These are phyloP conservation scores for Steinernema carpocapsae DNA, from an alignment of 2,888 invertebrate species.

Conservation along the genomic window DNA sequence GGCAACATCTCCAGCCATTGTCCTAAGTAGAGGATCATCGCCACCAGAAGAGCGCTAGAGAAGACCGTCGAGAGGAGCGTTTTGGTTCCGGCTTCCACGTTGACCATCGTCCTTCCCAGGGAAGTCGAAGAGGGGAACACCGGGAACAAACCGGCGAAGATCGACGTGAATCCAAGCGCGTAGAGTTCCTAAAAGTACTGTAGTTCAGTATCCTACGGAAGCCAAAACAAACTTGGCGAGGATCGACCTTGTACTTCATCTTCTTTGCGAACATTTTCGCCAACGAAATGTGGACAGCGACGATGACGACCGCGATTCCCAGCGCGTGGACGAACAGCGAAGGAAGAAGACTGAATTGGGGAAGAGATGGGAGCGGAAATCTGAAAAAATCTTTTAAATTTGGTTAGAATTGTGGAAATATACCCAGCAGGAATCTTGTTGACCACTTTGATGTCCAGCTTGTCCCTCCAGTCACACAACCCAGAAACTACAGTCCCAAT, in stretches of 20 bases:
- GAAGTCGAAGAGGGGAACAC: slow-evolving; percentile 72
- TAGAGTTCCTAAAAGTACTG: slow-evolving; percentile 58
- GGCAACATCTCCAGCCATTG: slow-evolving; percentile 82
- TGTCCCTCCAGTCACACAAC: slow-evolving; percentile 64
- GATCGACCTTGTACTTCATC: slow-evolving; percentile 71
- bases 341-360: slow-evolving; percentile 55
- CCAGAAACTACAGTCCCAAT: slow-evolving; percentile 70
- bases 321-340: slow-evolving; percentile 69
- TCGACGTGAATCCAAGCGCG: slow-evolving; percentile 73
- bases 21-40: slow-evolving; percentile 84
- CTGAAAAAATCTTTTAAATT: slow-evolving; percentile 39
- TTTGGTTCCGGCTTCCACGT: slow-evolving; percentile 83
- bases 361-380: slow-evolving; percentile 57
- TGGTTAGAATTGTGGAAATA: slow-evolving; percentile 6
- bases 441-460: slow-evolving; percentile 69
- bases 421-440: slow-evolving; percentile 71
- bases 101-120: slow-evolving; percentile 75
- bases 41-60: slow-evolving; percentile 78
- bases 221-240: slow-evolving; percentile 70
- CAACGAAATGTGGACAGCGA: slow-evolving; percentile 72
- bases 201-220: background rate
- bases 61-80: slow-evolving; percentile 80
- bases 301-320: slow-evolving; percentile 71
- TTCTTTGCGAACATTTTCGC: slow-evolving; percentile 70
- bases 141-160: slow-evolving; percentile 75